Evolutionary conservation across 2,888 invertebrate genomes (phyloP), one percentile per base, ranked within the genome.

Genomic region (Drosophila longiperda): DNA sequence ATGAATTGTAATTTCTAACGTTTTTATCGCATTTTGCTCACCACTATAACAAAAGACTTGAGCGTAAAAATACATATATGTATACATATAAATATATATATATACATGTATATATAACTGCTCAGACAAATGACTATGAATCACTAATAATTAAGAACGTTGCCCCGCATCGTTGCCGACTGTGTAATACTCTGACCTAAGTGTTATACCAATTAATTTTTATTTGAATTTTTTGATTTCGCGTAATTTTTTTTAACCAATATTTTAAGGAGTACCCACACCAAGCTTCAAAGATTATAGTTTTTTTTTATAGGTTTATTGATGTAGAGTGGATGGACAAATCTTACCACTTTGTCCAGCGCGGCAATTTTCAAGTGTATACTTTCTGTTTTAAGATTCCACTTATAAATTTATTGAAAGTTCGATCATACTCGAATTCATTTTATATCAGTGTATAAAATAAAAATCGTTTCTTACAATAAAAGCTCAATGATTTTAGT

Each of bases 401-500:
- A 20, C 3, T 3, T 45, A 3, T 45, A 45, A 20, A 45, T 20
- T 23, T 17, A 49, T 32, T 32, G n/a, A 32, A 15, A 26, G 15
- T 15, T 0, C 48, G 11, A 26, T 20, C 45, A 40, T 45, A 20
- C 20, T 45, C n/a, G 45, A 12, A 20, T 49, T 6, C 9, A 49
- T 17, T 2, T 1, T 11, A 7, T n/a, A 29, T n/a, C 52, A 55
- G 26, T 11, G 38, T 40, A 29, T 40, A 29, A n/a, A 45, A 54
- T 50, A 65, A 26, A 55, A 64, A 55, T 73, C 61, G 42, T 58
- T 71, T 54, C 60, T 48, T 58, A 62, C 59, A 76, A 75, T 70
- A 66, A 70, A 77, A 79, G 86, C 85, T 89, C 88, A 87, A 79
- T 82, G 88, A 87, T 87, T 85, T 69, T 84, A 67, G 66, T 55